Percentiles rank a stretch among this genome's conserved stretches.
phyloP scores from a whole-genome alignment of 2,113 vertebrate species.

The Anseranas semipalmata region DNA sequence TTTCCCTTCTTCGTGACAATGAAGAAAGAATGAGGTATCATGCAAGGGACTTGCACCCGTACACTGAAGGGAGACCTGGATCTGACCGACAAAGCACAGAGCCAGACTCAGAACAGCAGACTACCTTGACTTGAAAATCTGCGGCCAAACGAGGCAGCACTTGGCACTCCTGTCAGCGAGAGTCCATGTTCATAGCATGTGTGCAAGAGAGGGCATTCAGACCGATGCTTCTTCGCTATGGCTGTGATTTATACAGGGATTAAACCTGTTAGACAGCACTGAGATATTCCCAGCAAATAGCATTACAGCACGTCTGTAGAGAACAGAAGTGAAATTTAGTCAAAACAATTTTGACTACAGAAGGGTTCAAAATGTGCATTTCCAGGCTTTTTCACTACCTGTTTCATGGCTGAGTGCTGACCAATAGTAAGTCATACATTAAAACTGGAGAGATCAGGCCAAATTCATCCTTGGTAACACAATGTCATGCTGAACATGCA shows the following conservation, averaged over 20 bases:
- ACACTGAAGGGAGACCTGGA: background rate
- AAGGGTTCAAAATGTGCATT: background rate
- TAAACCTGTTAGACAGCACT: background rate
- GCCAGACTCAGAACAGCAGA: background rate
- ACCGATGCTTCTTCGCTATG: background rate
- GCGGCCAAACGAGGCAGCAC: background rate
- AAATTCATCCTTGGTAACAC: background rate
- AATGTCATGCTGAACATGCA: fast-evolving
- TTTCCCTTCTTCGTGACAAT: background rate
- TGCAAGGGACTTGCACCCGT: fast-evolving
- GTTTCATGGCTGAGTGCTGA: background rate
- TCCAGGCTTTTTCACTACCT: background rate
- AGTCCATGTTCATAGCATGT: background rate
- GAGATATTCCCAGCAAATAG: background rate
- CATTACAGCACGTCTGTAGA: fast-evolving
- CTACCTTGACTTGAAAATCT: background rate
- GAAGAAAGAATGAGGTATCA: background rate
- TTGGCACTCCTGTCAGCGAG: fast-evolving
- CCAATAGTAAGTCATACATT: background rate
- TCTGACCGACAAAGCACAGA: background rate
- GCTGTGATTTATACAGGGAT: background rate
- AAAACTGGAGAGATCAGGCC: background rate
- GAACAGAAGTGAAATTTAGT: background rate
- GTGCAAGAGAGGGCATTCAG: background rate
- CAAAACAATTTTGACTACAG: background rate